phyloP scores from a whole-genome alignment of 1,140 invertebrate species.

The Panagrolaimus sp. region DNA sequence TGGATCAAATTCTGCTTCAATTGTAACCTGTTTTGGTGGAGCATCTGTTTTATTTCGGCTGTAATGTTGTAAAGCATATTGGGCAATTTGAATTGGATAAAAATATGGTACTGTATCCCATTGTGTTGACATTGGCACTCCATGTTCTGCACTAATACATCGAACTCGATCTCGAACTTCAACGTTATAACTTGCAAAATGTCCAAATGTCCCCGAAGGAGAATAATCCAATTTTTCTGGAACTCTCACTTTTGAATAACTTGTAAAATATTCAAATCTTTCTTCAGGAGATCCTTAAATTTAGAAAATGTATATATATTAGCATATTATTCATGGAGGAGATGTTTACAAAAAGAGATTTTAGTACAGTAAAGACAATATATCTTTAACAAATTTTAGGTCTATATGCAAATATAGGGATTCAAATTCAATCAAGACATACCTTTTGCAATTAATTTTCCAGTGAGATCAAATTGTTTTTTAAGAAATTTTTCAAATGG shows the following conservation, averaged over 20 bases:
- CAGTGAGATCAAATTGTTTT: conserved; percentile 44
- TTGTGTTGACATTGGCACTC: conserved; percentile 77
- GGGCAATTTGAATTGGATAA: conserved; percentile 96
- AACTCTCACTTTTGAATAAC: conserved; percentile 41
- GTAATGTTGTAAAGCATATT: conserved; percentile 92
- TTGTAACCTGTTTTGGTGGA: background rate
- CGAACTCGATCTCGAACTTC: conserved; percentile 88
- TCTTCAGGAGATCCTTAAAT: conserved; percentile 16
- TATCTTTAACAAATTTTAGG: no score
- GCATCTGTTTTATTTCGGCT: conserved; percentile 62
- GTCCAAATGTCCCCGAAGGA: conserved; percentile 74
- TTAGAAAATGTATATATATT: background rate
- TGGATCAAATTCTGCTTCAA: background rate
- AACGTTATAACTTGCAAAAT: conserved; percentile 95
- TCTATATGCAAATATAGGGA: no score
- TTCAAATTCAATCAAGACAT: background rate
- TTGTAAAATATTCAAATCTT: conserved; percentile 42
- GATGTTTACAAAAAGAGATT: no score
- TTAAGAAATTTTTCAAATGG: conserved; percentile 36
- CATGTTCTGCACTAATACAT: conserved; percentile 80
- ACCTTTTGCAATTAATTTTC: conserved; percentile 20
- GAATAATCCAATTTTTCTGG: conserved; percentile 30
- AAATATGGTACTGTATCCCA: conserved; percentile 79
- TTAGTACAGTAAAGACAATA: no score
- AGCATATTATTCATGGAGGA: no score